phyloP scores from a whole-genome alignment of 2,888 invertebrate genomes.

The Trypoxylon attenuatum region DNA sequence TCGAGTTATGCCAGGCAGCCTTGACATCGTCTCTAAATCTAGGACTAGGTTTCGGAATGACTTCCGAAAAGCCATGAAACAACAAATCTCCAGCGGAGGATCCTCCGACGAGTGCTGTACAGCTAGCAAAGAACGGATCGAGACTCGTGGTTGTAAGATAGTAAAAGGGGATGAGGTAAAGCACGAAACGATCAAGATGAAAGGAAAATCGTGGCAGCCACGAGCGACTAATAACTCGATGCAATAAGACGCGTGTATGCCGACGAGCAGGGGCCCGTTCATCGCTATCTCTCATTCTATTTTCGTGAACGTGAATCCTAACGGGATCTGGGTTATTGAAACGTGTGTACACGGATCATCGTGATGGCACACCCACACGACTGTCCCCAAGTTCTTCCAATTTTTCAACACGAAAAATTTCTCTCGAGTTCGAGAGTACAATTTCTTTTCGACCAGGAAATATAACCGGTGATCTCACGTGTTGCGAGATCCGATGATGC shows the following conservation, averaged over 20 bases:
- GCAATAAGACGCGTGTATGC: slow-evolving; percentile 47
- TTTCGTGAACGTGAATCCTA: slow-evolving; percentile 55
- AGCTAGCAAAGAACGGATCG: no score
- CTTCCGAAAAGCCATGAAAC: slow-evolving; percentile 1
- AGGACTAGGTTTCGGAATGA: slow-evolving; percentile 29
- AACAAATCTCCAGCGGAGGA: background rate
- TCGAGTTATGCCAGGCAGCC: slow-evolving; percentile 31
- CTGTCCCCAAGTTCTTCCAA: background rate
- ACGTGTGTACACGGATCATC: slow-evolving; percentile 49
- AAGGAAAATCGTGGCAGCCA: slow-evolving; percentile 6
- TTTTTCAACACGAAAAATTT: no score
- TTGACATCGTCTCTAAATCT: slow-evolving; percentile 39
- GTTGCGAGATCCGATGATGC: no score
- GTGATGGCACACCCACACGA: slow-evolving; percentile 32
- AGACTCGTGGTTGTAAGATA: no score
- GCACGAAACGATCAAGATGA: slow-evolving; percentile 6
- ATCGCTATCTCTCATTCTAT: slow-evolving; percentile 63
- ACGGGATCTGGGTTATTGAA: slow-evolving; percentile 69
- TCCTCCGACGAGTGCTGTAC: background rate
- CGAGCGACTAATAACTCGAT: slow-evolving; percentile 45
- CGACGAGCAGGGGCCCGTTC: slow-evolving; percentile 41
- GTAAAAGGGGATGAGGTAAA: background rate
- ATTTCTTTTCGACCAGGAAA: no score
- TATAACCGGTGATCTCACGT: no score
- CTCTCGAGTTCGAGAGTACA: no score